Percentiles rank a stretch among this genome's conserved stretches.
phyloP scores from a whole-genome alignment of 2,113 vertebrate species.

The Brevimyrus niger region DNA sequence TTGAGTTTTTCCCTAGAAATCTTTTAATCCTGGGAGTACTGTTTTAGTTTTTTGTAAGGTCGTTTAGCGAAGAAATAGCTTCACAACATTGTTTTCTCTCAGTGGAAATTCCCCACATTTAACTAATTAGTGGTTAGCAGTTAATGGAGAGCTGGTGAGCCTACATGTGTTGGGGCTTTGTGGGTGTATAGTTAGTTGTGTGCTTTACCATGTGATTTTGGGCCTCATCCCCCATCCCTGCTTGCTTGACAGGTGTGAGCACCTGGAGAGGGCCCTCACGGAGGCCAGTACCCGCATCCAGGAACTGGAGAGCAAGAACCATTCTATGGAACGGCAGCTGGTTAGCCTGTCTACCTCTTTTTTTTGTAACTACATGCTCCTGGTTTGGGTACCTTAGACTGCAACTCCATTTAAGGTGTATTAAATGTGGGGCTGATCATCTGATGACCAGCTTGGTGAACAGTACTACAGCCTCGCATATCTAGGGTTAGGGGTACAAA shows the following conservation, averaged over 20 bases:
- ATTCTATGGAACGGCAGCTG: slow-evolving; percentile 73
- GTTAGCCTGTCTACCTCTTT: slow-evolving; percentile 49
- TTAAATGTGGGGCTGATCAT: not conserved
- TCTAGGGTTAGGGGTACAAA: not conserved
- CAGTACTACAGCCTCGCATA: not conserved
- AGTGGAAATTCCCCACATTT: not conserved
- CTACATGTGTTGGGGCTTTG: not conserved
- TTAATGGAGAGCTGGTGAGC: not conserved
- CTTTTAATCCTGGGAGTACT: not conserved
- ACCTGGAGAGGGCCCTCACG: slow-evolving; percentile 70
- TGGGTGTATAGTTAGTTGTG: not conserved
- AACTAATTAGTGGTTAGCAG: not conserved
- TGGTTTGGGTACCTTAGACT: not conserved
- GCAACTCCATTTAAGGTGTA: not conserved
- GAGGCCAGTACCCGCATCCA: slow-evolving; percentile 67
- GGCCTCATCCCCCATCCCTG: not conserved
- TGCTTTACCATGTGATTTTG: not conserved
- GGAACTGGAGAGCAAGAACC: slow-evolving; percentile 77
- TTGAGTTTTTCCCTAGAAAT: not conserved
- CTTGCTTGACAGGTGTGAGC: slow-evolving; percentile 66
- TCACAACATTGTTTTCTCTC: not conserved
- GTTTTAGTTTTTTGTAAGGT: not conserved
- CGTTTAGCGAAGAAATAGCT: not conserved
- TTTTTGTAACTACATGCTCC: not conserved
- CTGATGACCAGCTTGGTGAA: not conserved